Base-by-base conservation (phyloP, 2,797 vertebrate species). In the Toxotes lorentzi region DNA sequence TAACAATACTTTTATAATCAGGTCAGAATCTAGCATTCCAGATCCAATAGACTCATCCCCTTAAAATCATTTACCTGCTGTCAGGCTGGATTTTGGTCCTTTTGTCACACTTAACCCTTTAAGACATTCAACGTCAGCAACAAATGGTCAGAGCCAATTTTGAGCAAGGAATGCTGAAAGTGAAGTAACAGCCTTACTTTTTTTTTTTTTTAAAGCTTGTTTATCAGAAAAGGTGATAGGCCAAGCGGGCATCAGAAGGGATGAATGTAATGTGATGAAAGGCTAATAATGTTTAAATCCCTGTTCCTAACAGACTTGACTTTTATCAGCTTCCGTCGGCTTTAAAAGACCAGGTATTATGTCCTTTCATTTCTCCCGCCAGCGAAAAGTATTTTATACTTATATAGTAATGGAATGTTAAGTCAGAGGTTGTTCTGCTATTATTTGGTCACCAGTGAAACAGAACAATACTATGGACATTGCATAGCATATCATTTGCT, bases 261-360 rank as follows among this genome's bases (percentile, higher is more conserved):
- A 85, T 86, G 56, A 82, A 54, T 75, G 62, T 78, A 87, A 90
- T 84, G 78, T 90, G 73, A 86, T 86, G 70, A 79, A 77, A 81
- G 74, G 83, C 76, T 88, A 73, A 85, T 82, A 65, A 81, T 71
- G 73, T 59, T 81, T 70, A 81, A 85, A 78, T 81, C 78, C 73
- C 75, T 47, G 21, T 50, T 81, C 57, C 64, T 67, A 59, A 81
- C 11, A 0, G 71, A 83, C 77, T 83, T 61, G 59, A 75, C 65
- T 76, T 75, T 79, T 82, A 71, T 87, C 67, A 66, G 79, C 68
- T 81, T 81, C 62, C 14, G 24, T 83, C 8, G 11, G 61, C 80
- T 83, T 89, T 77, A 41, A 82, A 81, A 78, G 60, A 78, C 58
- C 40, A 56, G 58, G 56, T 50, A 73, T 75, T 76, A 77, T 53